Evolutionary conservation across 2,797 vertebrate species (phyloP).

Genomic region (Xenops minutus): DNA sequence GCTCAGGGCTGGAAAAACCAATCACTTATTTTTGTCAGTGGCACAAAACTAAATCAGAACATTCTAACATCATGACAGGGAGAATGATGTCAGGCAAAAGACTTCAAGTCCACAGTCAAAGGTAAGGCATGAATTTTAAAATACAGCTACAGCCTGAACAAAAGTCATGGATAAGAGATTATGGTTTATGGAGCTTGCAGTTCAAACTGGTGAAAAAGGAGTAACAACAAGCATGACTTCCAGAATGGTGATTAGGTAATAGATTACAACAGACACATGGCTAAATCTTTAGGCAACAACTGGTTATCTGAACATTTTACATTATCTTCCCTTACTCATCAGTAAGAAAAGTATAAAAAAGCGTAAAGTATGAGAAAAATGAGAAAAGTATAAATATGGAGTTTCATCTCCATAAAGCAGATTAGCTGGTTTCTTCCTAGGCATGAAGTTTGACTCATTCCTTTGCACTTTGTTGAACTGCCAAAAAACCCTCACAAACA

Average conservation of each 20-base stretch:
- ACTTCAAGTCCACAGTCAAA: background rate
- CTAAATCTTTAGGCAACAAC: background rate
- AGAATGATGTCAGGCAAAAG: background rate
- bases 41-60: background rate
- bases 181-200: background rate
- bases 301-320: background rate
- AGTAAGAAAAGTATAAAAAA: background rate
- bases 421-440: background rate
- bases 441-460: background rate
- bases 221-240: background rate
- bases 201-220: background rate
- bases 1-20: background rate
- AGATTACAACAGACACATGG: background rate
- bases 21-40: background rate
- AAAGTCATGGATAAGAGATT: background rate
- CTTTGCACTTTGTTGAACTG: background rate
- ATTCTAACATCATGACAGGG: background rate
- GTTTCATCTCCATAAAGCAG: background rate
- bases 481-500: background rate
- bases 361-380: too few species aligned
- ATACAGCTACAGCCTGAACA: background rate
- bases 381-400: background rate
- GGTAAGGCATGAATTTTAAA: background rate
- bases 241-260: background rate
- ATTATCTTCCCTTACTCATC: background rate